Evolutionary conservation across 1,140 invertebrate species (phyloP).

Genomic region (Galleria mellonella): DNA sequence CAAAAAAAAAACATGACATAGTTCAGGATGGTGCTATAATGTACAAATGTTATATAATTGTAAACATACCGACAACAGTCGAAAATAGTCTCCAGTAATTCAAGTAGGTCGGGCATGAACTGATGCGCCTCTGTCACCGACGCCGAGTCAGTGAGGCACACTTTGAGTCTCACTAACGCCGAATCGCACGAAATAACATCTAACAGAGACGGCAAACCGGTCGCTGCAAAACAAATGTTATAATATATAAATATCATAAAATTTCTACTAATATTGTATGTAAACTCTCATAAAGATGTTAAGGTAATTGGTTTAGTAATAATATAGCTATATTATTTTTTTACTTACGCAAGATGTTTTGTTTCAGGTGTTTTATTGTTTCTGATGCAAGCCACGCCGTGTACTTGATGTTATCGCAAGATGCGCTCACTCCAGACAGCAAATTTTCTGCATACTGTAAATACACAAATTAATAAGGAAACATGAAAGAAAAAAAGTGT

Average conservation of each 20-base stretch:
- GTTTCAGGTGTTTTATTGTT: conserved; percentile 78
- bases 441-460: conserved; percentile 83
- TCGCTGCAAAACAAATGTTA: conserved; percentile 28
- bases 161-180: conserved; percentile 53
- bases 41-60: no score
- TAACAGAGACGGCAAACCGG: conserved; percentile 52
- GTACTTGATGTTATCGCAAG: conserved; percentile 75
- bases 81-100: conserved; percentile 54
- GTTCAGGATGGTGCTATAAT: no score
- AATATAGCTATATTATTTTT: no score
- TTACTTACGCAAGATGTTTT: conserved; percentile 49
- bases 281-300: no score
- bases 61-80: conserved; percentile 65
- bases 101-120: conserved; percentile 59
- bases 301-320: no score
- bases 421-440: conserved; percentile 78
- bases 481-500: no score
- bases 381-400: conserved; percentile 82
- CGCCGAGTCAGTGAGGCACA: conserved; percentile 45
- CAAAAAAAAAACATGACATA: no score
- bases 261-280: no score
- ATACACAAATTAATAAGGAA: no score
- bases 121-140: conserved; percentile 41
- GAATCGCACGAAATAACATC: conserved; percentile 68
- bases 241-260: neutral